These are phyloP conservation scores for Cuculus canorus DNA, from an alignment of 2,797 vertebrate genomes.

Conservation along the genomic window DNA sequence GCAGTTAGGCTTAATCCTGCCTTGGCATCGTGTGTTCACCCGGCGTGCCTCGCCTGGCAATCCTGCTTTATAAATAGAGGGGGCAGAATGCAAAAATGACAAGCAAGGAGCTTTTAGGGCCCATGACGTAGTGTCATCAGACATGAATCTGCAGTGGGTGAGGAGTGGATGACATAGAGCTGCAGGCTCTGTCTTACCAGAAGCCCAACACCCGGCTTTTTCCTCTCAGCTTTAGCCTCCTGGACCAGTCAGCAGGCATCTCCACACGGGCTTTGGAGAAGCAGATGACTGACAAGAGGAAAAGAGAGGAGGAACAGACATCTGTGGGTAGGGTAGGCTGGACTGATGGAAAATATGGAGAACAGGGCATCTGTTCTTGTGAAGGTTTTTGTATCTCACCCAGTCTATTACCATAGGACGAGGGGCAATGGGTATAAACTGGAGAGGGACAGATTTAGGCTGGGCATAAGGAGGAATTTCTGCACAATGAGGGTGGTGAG, in stretches of 20 bases:
- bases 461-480: too few species aligned
- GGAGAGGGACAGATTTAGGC: too few species aligned
- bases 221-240: not conserved
- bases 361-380: not conserved
- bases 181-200: not conserved
- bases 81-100: not conserved
- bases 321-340: not conserved
- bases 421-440: too few species aligned
- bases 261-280: not conserved
- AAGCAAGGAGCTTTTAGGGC: not conserved
- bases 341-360: not conserved
- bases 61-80: constrained; percentile 64
- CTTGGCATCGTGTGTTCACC: not conserved
- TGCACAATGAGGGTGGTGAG: too few species aligned
- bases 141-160: not conserved
- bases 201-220: not conserved
- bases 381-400: not conserved
- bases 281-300: not conserved
- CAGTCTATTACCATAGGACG: too few species aligned
- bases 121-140: not conserved
- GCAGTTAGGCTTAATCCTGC: constrained; percentile 40
- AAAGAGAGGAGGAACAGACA: not conserved
- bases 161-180: not conserved
- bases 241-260: not conserved
- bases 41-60: not conserved